Conservation (phyloP, 2,888 invertebrate species). For the Ceratothoa steindachneri region DNA sequence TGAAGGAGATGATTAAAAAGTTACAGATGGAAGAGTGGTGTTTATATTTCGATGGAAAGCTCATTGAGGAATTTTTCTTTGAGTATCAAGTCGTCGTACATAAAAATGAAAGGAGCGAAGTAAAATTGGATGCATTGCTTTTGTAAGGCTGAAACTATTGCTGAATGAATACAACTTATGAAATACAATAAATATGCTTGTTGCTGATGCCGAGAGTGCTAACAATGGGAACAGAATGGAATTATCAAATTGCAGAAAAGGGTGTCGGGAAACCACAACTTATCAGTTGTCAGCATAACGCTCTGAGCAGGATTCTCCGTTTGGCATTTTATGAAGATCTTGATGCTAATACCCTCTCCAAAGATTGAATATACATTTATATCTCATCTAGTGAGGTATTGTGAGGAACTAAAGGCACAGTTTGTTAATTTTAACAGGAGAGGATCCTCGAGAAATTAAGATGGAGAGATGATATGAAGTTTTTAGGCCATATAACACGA, state of each 20-base stretch:
- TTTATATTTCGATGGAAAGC: not conserved
- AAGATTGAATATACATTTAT: constrained; percentile 6
- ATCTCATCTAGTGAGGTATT: constrained; percentile 3
- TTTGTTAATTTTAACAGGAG: constrained; percentile 1
- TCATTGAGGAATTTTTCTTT: not conserved
- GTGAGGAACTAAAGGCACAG: constrained; percentile 8
- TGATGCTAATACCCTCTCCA: constrained; percentile 7
- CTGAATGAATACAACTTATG: constrained; percentile 13
- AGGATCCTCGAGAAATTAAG: constrained; percentile 1
- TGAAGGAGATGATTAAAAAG: not conserved
- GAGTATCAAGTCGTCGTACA: constrained; percentile 4
- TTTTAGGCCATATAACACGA: not conserved
- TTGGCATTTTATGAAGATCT: constrained; percentile 8
- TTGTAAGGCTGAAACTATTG: constrained; percentile 19
- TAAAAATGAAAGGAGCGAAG: constrained; percentile 6
- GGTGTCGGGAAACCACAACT: not conserved
- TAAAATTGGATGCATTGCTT: constrained; percentile 9
- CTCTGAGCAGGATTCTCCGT: constrained; percentile 6
- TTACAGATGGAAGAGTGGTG: not conserved
- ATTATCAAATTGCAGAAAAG: not conserved
- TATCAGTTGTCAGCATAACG: constrained; percentile 16
- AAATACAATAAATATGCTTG: constrained; percentile 16
- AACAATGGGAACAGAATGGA: not conserved
- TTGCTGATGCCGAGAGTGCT: constrained; percentile 1
- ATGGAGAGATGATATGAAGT: constrained; percentile 20